Percentiles rank a stretch among this genome's conserved stretches.
Conservation (phyloP, 2,113 vertebrate species). For the Falco punctatus region DNA sequence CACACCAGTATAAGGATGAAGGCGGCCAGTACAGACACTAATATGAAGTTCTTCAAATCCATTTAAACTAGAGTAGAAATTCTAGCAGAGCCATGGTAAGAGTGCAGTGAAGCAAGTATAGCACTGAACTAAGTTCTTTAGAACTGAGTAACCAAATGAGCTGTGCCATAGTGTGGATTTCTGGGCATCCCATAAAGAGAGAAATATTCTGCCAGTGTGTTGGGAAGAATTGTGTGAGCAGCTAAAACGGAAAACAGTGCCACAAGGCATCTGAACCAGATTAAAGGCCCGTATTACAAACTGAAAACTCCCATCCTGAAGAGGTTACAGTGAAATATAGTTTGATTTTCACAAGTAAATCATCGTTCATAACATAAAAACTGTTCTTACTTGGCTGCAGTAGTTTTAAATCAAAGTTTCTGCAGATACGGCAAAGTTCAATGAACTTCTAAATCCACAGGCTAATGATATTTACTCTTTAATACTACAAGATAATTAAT, state of each 20-base stretch:
- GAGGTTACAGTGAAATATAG: neutral
- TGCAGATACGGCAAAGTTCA: neutral
- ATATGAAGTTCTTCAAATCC: neutral
- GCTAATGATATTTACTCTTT: neutral
- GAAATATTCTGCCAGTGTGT: neutral
- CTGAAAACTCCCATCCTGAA: neutral
- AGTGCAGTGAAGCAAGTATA: neutral
- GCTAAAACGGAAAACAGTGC: neutral
- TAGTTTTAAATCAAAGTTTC: neutral
- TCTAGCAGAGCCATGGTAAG: neutral
- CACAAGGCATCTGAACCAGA: neutral
- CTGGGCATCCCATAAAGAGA: neutral
- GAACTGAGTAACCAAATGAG: neutral
- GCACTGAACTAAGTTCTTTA: neutral
- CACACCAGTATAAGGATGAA: neutral
- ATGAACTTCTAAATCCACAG: neutral
- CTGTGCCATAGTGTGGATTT: neutral
- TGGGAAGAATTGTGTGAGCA: neutral
- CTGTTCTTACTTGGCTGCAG: neutral
- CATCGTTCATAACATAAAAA: neutral
- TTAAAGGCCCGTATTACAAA: neutral
- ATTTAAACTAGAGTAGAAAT: neutral
- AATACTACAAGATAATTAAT: neutral
- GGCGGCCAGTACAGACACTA: neutral
- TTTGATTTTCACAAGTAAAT: neutral